Base-by-base conservation (phyloP, 2,113 vertebrate species). In the Microcebus griseorufus region DNA sequence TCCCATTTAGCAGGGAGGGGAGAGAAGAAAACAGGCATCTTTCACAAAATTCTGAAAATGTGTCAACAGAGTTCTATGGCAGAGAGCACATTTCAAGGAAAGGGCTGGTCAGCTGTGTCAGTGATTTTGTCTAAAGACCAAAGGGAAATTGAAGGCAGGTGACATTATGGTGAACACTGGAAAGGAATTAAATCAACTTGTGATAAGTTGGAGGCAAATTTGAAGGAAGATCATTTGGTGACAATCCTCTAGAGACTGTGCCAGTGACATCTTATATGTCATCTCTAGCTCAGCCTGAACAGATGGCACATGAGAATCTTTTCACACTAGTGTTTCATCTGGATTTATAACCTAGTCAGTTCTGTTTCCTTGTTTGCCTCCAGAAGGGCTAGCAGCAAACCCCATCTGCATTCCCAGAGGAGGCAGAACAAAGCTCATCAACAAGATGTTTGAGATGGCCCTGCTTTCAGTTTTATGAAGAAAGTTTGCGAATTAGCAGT, bases 261-360 rank as follows among this genome's bases (percentile, higher is more conserved):
- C 25, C 76, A 76, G 17, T 93, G 95, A 98, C 91, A 96, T 42
- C 88, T 95, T 88, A 75, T 92, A 94, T 78, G 96, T 96, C 89
- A 83, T 92, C 88, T 90, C 86, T 42, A 95, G 92, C 70, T 73
- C 89, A 78, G 69, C 37, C 89, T 39, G 70, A 98, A 92, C 97
- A 98, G 97, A 97, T 97, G 95, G 96, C n/a, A n/a, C 53, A 92
- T 45, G 70, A 94, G 70, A 78, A 32, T 39, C 69, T 93, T 83
- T 93, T 83, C 94, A 53, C 25, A n/a, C 8, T n/a, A 92, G 34
- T 11, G 20, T 90, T 94, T 97, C 93, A 93, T 96, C 87, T 94
- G 90, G 93, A 97, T 96, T 94, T 92, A 96, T 91, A 72, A 91
- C 83, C 95, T n/a, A 51, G 58, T 55, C 92, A 87, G 91, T 37